A percentile compares a stretch with the other conserved stretches of the same genome.
phyloP scores from a whole-genome alignment of 2,888 invertebrate genomes.

The Melanostoma mellinum region DNA sequence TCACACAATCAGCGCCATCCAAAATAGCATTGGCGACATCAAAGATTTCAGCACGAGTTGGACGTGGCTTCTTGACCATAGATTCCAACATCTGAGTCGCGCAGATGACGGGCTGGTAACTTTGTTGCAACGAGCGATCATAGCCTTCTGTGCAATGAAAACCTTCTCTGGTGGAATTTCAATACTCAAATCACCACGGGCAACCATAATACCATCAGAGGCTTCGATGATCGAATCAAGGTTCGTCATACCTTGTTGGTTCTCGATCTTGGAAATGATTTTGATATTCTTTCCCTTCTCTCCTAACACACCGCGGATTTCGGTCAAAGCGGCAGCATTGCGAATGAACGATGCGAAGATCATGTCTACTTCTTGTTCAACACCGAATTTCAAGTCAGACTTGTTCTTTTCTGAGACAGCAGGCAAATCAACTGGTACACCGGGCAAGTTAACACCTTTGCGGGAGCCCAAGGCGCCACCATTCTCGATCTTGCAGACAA shows the following conservation, averaged over 20 bases:
- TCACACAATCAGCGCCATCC: constrained; percentile 99
- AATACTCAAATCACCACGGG: constrained; percentile 98
- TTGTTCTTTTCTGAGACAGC: constrained; percentile 99
- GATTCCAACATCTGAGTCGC: constrained; percentile 99
- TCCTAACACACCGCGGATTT: constrained; percentile 93
- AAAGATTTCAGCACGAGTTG: constrained; percentile 97
- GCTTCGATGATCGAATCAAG: constrained; percentile 96
- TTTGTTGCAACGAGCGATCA: constrained; percentile 98
- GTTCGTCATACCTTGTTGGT: constrained; percentile 97
- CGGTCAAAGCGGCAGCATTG: constrained; percentile 93
- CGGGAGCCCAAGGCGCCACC: constrained; percentile 96
- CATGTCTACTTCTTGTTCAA: constrained; percentile 93
- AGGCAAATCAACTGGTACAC: constrained; percentile 96
- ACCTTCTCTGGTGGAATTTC: constrained; percentile 99
- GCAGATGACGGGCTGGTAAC: constrained; percentile 98
- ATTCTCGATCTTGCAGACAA: constrained; percentile 95
- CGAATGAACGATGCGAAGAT: constrained; percentile 99
- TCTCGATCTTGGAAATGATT: constrained; percentile 99
- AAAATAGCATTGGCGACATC: constrained; percentile 99
- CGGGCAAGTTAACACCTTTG: constrained; percentile 98
- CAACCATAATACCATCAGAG: constrained; percentile 99
- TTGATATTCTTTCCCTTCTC: constrained; percentile 95
- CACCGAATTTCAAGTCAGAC: constrained; percentile 94
- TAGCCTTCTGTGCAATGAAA: constrained; percentile 98
- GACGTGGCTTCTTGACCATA: constrained; percentile 98